Conservation (phyloP, 2,797 vertebrate genomes). For the Sebastes miniatus region DNA sequence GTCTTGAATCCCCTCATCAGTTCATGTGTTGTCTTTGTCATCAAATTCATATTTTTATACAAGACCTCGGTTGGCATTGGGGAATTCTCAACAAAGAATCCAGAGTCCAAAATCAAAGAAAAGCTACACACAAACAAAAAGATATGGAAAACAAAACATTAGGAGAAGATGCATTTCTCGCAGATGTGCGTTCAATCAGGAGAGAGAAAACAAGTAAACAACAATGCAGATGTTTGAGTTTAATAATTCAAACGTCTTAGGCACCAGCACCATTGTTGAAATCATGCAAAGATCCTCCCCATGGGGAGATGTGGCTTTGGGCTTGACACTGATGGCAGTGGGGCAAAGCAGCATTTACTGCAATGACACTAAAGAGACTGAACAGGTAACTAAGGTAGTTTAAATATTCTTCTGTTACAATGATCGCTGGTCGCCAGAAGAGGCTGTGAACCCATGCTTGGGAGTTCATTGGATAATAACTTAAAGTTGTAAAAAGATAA, state of each 20-base stretch:
- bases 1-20: not conserved
- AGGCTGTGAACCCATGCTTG: not conserved
- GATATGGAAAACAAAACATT: not conserved
- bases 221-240: constrained; percentile 57
- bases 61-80: not conserved
- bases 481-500: not conserved
- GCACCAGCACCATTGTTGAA: constrained; percentile 19
- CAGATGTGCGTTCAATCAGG: constrained; percentile 12
- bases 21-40: not conserved
- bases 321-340: constrained; percentile 8
- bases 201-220: constrained; percentile 36
- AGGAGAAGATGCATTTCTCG: not conserved
- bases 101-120: not conserved
- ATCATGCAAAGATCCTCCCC: constrained; percentile 15
- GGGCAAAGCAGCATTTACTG: not conserved
- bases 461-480: not conserved
- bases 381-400: not conserved
- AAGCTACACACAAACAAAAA: not conserved
- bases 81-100: not conserved
- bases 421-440: not conserved
- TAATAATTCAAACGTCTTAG: constrained; percentile 44
- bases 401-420: not conserved
- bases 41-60: not conserved
- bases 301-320: not conserved
- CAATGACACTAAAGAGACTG: not conserved